Percentiles rank a stretch among this genome's conserved stretches.
phyloP scores from a whole-genome alignment of 2,888 invertebrate species.

The Lepas anatifera region DNA sequence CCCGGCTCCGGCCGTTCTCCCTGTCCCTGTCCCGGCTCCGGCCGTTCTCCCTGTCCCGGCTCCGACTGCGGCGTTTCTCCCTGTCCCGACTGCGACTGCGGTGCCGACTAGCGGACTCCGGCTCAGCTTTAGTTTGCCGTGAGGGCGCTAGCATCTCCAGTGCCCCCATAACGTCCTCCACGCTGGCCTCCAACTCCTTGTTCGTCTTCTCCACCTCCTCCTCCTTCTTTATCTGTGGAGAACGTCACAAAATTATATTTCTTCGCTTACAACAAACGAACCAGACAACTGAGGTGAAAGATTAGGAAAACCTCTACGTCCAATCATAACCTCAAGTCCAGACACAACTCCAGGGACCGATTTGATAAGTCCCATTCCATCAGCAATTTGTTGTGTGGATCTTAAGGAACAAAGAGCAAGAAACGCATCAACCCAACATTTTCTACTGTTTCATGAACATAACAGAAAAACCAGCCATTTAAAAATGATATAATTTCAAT shows the following conservation, averaged over 20 bases:
- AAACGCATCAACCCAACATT: too few relatives aligned
- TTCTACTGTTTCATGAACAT: too few relatives aligned
- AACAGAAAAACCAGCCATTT: too few relatives aligned
- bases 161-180: not conserved
- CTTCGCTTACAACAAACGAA: too few relatives aligned
- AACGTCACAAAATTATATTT: constrained; percentile 15
- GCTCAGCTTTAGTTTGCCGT: not conserved
- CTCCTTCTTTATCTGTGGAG: constrained; percentile 18
- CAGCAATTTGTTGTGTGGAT: too few relatives aligned
- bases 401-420: too few relatives aligned
- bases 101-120: not conserved
- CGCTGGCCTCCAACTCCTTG: constrained; percentile 10
- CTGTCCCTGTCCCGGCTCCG: not conserved
- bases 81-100: not conserved
- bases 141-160: constrained; percentile 9
- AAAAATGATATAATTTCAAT: too few relatives aligned
- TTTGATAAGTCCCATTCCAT: too few relatives aligned
- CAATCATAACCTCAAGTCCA: too few relatives aligned
- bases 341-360: too few relatives aligned
- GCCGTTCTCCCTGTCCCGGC: not conserved
- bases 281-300: too few relatives aligned
- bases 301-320: too few relatives aligned
- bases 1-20: not conserved
- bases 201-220: constrained; percentile 22
- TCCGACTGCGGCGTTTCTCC: not conserved